Evolutionary conservation across 92 coral and sea anemone genomes (phyloP).

Genomic region (Porites evermanni): DNA sequence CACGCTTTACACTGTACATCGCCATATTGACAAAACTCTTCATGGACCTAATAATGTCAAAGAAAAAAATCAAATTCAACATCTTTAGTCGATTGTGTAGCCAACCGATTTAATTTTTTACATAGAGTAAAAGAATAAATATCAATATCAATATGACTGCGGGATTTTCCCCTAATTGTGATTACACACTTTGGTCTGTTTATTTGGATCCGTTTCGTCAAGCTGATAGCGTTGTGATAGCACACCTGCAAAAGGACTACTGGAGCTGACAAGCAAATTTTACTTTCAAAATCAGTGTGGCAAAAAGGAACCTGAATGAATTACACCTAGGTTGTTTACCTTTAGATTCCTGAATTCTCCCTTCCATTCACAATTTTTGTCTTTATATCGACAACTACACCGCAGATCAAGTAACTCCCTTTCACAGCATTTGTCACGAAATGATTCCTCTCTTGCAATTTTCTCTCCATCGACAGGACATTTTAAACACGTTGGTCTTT

Average conservation of each 20-base stretch:
- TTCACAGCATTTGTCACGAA: slow-evolving; percentile 55
- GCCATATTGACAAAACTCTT: slow-evolving; percentile 10
- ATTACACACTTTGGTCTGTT: too few species aligned
- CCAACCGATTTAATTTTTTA: too few species aligned
- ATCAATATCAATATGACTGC: too few species aligned
- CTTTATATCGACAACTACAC: slow-evolving; percentile 43
- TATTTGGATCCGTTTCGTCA: too few species aligned
- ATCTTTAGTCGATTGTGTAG: background rate
- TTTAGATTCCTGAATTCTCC: slow-evolving; percentile 38
- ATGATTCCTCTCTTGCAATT: slow-evolving; percentile 16
- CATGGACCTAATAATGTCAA: slow-evolving; percentile 7
- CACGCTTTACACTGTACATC: slow-evolving; percentile 27
- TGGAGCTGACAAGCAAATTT: too few species aligned
- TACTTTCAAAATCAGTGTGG: too few species aligned
- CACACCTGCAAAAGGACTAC: too few species aligned
- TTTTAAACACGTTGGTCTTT: background rate
- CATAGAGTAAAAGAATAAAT: too few species aligned
- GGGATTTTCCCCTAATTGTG: too few species aligned
- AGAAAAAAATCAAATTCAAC: background rate
- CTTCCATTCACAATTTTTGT: slow-evolving; percentile 48
- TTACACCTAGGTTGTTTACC: background rate
- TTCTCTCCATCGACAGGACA: slow-evolving; percentile 31
- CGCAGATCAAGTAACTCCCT: slow-evolving; percentile 48
- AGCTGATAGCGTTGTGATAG: too few species aligned
- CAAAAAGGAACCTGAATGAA: background rate